Base-by-base conservation (phyloP, 2,113 vertebrate species). In the Spea multiplicata region DNA sequence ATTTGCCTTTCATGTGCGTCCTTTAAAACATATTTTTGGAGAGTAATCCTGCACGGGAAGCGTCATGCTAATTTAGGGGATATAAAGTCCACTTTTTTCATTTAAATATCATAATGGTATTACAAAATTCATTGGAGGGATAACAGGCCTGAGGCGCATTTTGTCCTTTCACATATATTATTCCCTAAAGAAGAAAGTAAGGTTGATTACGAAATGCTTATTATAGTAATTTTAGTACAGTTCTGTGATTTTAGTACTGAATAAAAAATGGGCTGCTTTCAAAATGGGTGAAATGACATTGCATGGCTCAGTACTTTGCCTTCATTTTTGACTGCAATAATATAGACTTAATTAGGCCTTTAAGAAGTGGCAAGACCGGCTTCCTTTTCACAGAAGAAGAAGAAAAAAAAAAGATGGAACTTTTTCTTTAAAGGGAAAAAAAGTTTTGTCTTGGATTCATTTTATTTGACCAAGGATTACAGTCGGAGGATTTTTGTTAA, bases 271-370 rank as follows among this genome's bases (percentile, higher is more conserved):
- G 62, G 45, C 62, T 67, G 46, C 74, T 66, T 75, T 75, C 45
- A 66, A 66, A 75, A 66, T 44, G 12, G 62, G 17, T 45, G 74
- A 75, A 75, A 75, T 75, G 44, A 66, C 64, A 75, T 75, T 75
- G 66, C 74, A 75, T 57, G 74, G 76, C 76, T 78, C 67, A 71
- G 67, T 78, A 71, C 76, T 71, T 64, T 53, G 13, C 49, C 68
- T 65, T 66, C 48, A 72, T 65, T 52, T 30, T 71, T 78, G 57
- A 30, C 66, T 64, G 67, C 46, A 71, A 48, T 78, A 64, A 78
- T 78, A 71, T 17, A 30, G 64, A 17, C 76, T 71, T 48, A 71
- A 78, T 77, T 77, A 75, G 59, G 66, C 44, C 49, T 75, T 55
- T 75, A 53, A 66, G 49, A 55, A 75, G 50, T 53, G 50, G 74